Conservation (phyloP, 2,888 invertebrate species). For the Magallana nippona region DNA sequence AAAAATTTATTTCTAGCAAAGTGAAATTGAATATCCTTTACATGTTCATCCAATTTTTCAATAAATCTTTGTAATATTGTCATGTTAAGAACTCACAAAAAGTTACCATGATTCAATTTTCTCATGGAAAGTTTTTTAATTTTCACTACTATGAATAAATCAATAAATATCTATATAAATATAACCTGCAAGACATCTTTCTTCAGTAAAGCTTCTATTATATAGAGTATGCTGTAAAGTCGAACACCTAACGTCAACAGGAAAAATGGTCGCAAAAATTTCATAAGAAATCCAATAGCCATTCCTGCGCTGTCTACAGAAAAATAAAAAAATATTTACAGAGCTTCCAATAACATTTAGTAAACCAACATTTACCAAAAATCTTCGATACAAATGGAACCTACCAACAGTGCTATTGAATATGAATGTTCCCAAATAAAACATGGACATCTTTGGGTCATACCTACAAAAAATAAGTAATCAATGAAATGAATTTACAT, state of each 20-base stretch:
- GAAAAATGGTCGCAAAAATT: constrained; percentile 69
- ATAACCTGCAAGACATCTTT: constrained; percentile 53
- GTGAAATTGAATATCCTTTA: no score
- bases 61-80: no score
- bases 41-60: not conserved
- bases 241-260: constrained; percentile 64
- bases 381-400: not conserved
- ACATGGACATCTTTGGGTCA: constrained; percentile 45
- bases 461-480: constrained; percentile 42
- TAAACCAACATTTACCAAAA: no score
- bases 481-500: not conserved
- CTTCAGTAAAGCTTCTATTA: constrained; percentile 64
- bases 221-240: constrained; percentile 71
- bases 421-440: constrained; percentile 44
- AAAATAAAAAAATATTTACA: not conserved
- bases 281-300: constrained; percentile 63
- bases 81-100: no score
- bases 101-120: no score
- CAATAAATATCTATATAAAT: not conserved
- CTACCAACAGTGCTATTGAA: constrained; percentile 50
- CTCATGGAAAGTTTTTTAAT: no score
- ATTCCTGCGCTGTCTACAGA: constrained; percentile 63
- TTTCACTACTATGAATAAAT: not conserved
- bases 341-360: no score
- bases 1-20: no score